Evolutionary conservation across 1,140 invertebrate species (phyloP), one percentile per base, ranked within the genome.

Genomic region (Spodoptera frugiperda): DNA sequence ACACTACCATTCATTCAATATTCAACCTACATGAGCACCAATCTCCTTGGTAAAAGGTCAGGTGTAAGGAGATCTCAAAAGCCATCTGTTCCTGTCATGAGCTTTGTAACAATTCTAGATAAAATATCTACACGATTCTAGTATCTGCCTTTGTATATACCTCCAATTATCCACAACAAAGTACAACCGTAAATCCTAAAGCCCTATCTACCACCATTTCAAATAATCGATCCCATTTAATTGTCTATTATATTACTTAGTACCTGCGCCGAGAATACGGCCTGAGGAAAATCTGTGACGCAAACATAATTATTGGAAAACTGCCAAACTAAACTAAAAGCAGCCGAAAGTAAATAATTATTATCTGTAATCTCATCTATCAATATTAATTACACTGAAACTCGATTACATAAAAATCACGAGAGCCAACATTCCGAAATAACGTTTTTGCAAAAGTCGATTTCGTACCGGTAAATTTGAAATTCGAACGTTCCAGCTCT

Each of bases 221-320:
- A 25, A n/a, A 44, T 67, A 68, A 68, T 68, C 65, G 49, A 68
- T 68, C 51, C 6, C 48, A 6, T 17, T 68, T 68, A 51, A 68
- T 68, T 53, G 48, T 53, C 65, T 61, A 61, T 39, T 61, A 61
- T 61, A 61, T 39, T 61, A 61, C 57, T 14, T 61, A 57, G 19
- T 21, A 57, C 12, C 54, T 19, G 8, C 14, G 21, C n/a, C 48
- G 25, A 51, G 30, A 68, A n/a, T 30, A 30, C 65, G 49, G n/a
- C 59, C 33, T 33, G 9, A 44, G 33, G 33, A 63, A 63, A 17
- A 44, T n/a, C n/a, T 19, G 33, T 63, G 51, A 61, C 54, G 54
- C 19, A 48, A 44, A 44, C 33, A 63, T 17, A 63, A 63, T 63
- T 63, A 63, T 63, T 63, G 59, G 59, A 63, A 15, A 63, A 63